Base-by-base conservation (phyloP, 1,140 invertebrate genomes). In the Cheumatopsyche charites region DNA sequence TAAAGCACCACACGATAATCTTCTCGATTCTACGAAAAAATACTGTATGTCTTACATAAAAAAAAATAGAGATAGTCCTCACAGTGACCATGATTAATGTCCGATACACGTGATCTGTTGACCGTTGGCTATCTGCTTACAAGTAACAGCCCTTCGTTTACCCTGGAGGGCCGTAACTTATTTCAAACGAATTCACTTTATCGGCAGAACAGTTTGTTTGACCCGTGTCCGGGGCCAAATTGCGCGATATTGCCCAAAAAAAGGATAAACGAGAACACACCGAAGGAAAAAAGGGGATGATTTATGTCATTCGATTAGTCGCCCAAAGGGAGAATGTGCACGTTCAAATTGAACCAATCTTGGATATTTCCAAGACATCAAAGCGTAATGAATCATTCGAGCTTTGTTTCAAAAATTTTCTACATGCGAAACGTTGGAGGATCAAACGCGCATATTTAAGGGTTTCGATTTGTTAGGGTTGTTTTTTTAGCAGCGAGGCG, bases 111-210 rank as follows among this genome's bases (percentile, higher is more conserved):
- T 75, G 74, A 70, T 67, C 71, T 65, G 36, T 58, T 72, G 74
- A 68, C 73, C 73, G 62, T 61, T 63, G 36, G 62, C 62, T 72
- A 68, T 68, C 47, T 41, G 71, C 58, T 62, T 36, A 29, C n/a
- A 19, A 43, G 13, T 62, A 52, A 45, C 62, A 58, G 67, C 69
- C 72, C 21, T 62, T 52, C 67, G 68, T 67, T 73, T 73, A 73
- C 74, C 63, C 74, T 61, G 36, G 74, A 70, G 74, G 65, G 74
- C 71, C 52, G 68, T 76, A 68, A 73, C 63, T 73, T 73, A 73
- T 73, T 71, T 73, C 71, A 49, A 71, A 73, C 74, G 71, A 76
- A 76, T 76, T 76, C 74, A 73, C 66, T 76, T 76, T 76, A 76
- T 76, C 74, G 71, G 47, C 47, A 55, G 61, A 67, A 42, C 19